Conservation (phyloP, 2,113 vertebrate species). For the Oreotrochilus melanogaster region DNA sequence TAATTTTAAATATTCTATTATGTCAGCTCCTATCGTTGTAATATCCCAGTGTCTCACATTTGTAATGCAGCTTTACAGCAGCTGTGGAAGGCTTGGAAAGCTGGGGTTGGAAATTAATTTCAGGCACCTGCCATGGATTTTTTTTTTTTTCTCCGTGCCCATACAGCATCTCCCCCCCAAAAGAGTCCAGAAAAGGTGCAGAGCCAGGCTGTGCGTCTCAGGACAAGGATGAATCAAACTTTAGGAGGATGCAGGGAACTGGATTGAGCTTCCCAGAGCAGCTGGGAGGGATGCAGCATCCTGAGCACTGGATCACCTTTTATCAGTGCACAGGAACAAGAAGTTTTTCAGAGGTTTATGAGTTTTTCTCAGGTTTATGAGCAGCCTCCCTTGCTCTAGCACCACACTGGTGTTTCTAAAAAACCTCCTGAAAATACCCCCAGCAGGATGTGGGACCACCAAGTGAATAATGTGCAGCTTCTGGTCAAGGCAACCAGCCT, state of each 20-base stretch:
- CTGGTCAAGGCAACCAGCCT: not conserved
- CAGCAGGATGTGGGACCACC: constrained; percentile 21
- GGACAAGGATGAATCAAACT: rapidly evolving
- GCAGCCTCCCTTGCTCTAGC: not conserved
- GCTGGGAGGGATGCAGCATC: not conserved
- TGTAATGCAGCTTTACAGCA: not conserved
- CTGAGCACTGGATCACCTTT: rapidly evolving
- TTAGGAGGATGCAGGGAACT: rapidly evolving
- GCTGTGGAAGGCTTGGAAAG: not conserved
- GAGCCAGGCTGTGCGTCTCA: rapidly evolving
- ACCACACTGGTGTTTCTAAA: not conserved
- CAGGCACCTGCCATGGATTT: not conserved
- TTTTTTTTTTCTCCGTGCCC: not conserved
- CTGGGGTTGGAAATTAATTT: not conserved
- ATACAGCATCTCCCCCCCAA: not conserved
- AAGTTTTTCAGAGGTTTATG: not conserved
- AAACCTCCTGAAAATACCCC: not conserved
- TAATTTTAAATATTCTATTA: constrained; percentile 27
- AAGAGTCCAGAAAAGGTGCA: not conserved
- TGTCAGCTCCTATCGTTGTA: not conserved
- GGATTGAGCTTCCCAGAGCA: not conserved
- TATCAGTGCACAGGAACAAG: rapidly evolving
- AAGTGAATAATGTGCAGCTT: not conserved
- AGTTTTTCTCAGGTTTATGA: rapidly evolving
- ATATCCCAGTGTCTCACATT: not conserved